Base-by-base conservation (phyloP, 2,888 invertebrate genomes). In the Dynastes maya region DNA sequence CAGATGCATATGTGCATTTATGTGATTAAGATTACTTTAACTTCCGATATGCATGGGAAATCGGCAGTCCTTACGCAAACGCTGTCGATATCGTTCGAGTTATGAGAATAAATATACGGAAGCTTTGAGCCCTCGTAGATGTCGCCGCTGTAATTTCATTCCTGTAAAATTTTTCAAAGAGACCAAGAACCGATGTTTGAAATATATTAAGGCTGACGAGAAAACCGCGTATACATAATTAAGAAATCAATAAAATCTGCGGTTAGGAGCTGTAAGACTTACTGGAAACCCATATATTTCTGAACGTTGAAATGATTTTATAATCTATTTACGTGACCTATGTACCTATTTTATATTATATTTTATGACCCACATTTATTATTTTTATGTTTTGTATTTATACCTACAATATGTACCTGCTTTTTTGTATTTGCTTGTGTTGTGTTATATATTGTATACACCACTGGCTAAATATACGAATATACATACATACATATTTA, bases 11-110 rank as follows among this genome's bases (percentile, higher is more conserved):
- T 40, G 37, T n/a, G 16, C 6, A 65, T 65, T n/a, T 45, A 11
- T 45, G 45, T 40, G 65, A 65, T 45, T 65, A 8, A 65, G 13
- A 40, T 65, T 65, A 16, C 45, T 65, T 65, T 13, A 65, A 32
- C 65, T 55, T 11, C 9, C 40, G 40, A 65, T 40, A 65, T 65
- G 16, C n/a, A 65, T 40, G 64, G n/a, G 37, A n/a, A 40, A 65
- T 32, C 37, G 3, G 65, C n/a, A 13, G 40, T 65, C 32, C 40
- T 65, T 16, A 65, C n/a, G 65, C 37, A 65, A 65, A 65, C 40
- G 45, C 8, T 45, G 37, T 65, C 65, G 40, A 40, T 40, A 40
- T n/a, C 65, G 8, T n/a, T 65, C 2, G 40, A 37, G 16, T 40
- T 40, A 37, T 37, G 22, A 16, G 40, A 3, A 65, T 65, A 22